phyloP scores from a whole-genome alignment of 2,113 vertebrate genomes.

The Conger conger region DNA sequence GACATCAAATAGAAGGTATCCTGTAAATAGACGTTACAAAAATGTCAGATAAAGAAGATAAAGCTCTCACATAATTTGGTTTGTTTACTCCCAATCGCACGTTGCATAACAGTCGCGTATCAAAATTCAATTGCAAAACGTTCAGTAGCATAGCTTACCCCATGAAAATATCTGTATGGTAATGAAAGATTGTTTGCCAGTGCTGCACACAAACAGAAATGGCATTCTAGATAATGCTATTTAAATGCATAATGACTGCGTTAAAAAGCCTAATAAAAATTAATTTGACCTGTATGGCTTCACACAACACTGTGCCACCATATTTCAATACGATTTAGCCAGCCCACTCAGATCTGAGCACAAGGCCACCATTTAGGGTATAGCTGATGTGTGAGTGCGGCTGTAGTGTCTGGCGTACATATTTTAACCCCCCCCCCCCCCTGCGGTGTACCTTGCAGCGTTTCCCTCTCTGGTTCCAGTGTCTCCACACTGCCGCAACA shows the following conservation, averaged over 20 bases:
- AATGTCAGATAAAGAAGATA: neutral
- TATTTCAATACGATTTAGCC: neutral
- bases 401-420: neutral
- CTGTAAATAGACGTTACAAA: neutral
- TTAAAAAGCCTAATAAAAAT: neutral
- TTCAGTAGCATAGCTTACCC: neutral
- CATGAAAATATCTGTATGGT: neutral
- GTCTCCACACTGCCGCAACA: conserved; percentile 27
- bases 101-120: too few relatives aligned
- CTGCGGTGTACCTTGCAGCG: neutral
- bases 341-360: neutral
- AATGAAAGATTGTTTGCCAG: neutral
- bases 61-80: neutral
- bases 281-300: neutral
- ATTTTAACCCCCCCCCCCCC: neutral
- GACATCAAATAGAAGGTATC: neutral
- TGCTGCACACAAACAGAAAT: neutral
- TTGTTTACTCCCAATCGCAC: too few relatives aligned
- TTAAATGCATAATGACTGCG: neutral
- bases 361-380: neutral
- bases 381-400: neutral
- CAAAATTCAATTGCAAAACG: too few relatives aligned
- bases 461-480: conserved; percentile 26
- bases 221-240: neutral
- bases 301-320: neutral